phyloP scores from a whole-genome alignment of 2,797 vertebrate genomes.

The Hyperoplus immaculatus region DNA sequence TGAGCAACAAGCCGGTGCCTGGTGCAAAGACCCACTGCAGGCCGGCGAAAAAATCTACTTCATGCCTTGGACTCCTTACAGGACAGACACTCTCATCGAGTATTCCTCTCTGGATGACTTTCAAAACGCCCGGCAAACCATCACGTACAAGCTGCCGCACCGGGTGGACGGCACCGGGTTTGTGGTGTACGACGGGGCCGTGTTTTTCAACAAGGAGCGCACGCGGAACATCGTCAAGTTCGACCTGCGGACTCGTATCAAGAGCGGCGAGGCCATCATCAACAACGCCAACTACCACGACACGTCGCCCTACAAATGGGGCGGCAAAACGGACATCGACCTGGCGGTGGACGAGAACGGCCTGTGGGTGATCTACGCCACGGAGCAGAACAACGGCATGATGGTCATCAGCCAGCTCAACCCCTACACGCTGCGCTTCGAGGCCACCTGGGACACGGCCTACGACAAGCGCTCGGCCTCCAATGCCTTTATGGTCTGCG shows the following conservation, averaged over 20 bases:
- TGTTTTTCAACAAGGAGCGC: conserved; percentile 99
- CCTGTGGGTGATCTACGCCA: conserved; percentile 99
- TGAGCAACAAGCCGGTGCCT: conserved; percentile 98
- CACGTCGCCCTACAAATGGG: conserved; percentile 98
- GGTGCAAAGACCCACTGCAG: conserved; percentile 99
- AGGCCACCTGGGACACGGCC: conserved; percentile 96
- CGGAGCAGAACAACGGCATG: conserved; percentile 99
- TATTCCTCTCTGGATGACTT: conserved; percentile 98
- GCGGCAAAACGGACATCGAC: conserved; percentile 99
- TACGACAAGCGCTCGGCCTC: conserved; percentile 98
- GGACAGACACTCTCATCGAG: conserved; percentile 98
- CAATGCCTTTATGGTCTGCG: conserved; percentile 99
- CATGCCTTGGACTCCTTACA: conserved; percentile 99
- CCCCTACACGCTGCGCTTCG: conserved; percentile 97
- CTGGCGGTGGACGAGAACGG: conserved; percentile 98
- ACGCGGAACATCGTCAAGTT: conserved; percentile 99
- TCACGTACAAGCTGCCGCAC: conserved; percentile 97
- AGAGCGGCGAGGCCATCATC: conserved; percentile 99
- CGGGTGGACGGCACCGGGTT: conserved; percentile 98
- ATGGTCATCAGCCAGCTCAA: conserved; percentile 98
- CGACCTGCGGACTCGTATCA: conserved; percentile 98
- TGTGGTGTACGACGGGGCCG: conserved; percentile 98
- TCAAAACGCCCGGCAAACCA: conserved; percentile 94
- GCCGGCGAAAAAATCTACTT: conserved; percentile 99
- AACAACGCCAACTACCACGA: conserved; percentile 99